A percentile compares a stretch with the other conserved stretches of the same genome.
Conservation (phyloP, 1,140 invertebrate genomes). For the Cephus cinctus region DNA sequence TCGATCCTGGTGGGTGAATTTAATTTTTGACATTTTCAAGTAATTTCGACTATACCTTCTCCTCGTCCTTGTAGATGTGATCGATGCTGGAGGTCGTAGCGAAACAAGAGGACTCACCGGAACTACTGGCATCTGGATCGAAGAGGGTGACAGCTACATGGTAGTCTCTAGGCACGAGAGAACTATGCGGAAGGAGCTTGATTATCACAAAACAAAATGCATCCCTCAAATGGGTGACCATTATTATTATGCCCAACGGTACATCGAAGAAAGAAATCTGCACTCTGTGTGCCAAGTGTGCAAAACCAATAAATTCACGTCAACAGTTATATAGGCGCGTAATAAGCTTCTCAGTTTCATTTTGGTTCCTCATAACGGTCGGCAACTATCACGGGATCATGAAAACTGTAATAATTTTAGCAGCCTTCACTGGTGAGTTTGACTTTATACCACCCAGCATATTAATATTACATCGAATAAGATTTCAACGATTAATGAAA, state of each 20-base stretch:
- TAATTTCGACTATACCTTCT: neutral
- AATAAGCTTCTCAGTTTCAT: no score
- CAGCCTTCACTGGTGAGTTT: no score
- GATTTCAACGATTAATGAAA: neutral
- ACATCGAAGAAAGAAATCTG: no score
- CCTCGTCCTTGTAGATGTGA: constrained; percentile 34
- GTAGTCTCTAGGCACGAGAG: constrained; percentile 43
- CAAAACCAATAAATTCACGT: no score
- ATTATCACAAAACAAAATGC: constrained; percentile 51
- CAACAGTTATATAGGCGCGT: no score
- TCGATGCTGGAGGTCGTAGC: constrained; percentile 45
- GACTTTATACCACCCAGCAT: no score
- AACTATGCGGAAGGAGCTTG: constrained; percentile 33
- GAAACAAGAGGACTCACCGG: constrained; percentile 43
- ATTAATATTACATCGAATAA: no score
- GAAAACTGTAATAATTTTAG: no score
- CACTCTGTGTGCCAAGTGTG: no score
- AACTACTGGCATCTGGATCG: constrained; percentile 49
- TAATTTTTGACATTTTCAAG: neutral
- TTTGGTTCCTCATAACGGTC: no score
- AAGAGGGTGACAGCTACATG: constrained; percentile 39
- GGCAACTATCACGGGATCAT: no score
- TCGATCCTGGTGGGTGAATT: constrained; percentile 38
- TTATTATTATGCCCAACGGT: constrained; percentile 53
- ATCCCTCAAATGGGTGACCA: constrained; percentile 54